These are phyloP conservation scores for Stichodactyla mertensii DNA, from an alignment of 64 coral and sea anemone species.

Conservation along the genomic window DNA sequence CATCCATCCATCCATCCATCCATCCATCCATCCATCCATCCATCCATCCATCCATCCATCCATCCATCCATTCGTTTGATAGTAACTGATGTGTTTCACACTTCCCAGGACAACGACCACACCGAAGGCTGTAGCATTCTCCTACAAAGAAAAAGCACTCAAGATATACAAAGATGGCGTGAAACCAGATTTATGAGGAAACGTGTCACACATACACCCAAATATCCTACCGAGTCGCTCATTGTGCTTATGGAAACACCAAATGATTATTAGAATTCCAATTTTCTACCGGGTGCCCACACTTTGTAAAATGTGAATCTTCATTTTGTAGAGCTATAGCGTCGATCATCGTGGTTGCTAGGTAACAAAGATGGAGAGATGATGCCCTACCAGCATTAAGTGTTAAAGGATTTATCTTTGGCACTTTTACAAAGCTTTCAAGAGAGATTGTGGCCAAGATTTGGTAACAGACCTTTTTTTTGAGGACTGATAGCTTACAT, in stretches of 20 bases:
- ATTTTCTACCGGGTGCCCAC: neutral
- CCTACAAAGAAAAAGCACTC: slow-evolving; percentile 55
- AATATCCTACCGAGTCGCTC: neutral
- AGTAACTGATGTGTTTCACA: neutral
- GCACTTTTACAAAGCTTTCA: no score
- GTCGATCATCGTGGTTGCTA: neutral
- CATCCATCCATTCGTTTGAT: no score
- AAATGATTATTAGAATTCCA: neutral
- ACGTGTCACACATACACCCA: neutral
- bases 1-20: no score
- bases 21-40: no score
- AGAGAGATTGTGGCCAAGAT: no score
- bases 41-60: no score
- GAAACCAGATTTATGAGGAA: slow-evolving; percentile 13
- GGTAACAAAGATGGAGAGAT: neutral
- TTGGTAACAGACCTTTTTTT: no score
- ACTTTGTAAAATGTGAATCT: neutral
- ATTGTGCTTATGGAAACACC: neutral
- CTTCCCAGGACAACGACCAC: slow-evolving; percentile 19
- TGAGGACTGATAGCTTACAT: no score
- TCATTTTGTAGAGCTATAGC: neutral
- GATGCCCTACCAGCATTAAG: no score
- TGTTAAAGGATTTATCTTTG: no score
- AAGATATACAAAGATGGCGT: slow-evolving; percentile 60
- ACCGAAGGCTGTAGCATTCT: slow-evolving; percentile 29